Evolutionary conservation across 2,113 vertebrate species (phyloP).

Genomic region (Thamnophis sirtalis): DNA sequence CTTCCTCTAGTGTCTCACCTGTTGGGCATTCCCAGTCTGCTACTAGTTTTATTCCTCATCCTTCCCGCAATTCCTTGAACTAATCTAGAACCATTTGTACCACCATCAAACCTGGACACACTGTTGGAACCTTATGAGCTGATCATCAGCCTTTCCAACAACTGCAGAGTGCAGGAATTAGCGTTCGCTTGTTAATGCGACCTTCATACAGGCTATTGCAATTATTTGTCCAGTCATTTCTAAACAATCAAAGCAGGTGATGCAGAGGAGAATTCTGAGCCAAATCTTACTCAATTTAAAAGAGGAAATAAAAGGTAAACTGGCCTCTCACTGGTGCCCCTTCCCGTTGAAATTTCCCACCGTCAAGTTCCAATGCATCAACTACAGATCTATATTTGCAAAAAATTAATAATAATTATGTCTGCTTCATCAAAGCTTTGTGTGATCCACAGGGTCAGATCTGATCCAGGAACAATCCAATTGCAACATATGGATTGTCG

Average conservation of each 20-base stretch:
- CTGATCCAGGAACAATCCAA: neutral
- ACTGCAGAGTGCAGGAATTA: neutral
- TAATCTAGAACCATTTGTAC: neutral
- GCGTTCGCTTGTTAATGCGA: neutral
- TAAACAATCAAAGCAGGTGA: neutral
- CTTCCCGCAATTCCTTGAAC: neutral
- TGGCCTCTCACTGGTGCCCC: neutral
- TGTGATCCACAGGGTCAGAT: neutral
- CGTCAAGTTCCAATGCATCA: neutral
- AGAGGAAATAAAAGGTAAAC: neutral
- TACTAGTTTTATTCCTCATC: neutral
- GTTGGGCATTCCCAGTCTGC: neutral
- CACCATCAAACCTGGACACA: neutral
- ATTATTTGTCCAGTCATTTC: neutral
- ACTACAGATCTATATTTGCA: neutral
- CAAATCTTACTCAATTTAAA: neutral
- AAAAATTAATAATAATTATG: no score
- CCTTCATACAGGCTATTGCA: neutral
- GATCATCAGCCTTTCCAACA: neutral
- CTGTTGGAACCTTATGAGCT: neutral
- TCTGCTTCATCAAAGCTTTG: neutral
- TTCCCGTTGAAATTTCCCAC: neutral
- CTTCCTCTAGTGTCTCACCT: neutral
- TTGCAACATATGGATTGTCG: neutral
- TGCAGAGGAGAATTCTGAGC: neutral